Conservation (phyloP, 2,113 vertebrate genomes). For the Heptranchias perlo region DNA sequence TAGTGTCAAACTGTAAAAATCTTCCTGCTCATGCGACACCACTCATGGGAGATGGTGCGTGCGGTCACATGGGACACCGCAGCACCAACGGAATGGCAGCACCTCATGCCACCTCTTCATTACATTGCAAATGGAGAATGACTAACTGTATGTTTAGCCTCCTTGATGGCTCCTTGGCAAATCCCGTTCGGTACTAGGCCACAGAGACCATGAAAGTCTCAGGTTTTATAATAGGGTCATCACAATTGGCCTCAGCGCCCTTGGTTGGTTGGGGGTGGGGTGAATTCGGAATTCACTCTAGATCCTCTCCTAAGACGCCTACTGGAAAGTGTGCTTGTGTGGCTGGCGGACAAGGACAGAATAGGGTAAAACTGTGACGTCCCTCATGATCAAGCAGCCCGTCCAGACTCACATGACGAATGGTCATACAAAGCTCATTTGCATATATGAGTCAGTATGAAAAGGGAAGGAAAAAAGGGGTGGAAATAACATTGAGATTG, state of each 20-base stretch:
- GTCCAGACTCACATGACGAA: background rate
- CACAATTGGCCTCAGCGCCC: background rate
- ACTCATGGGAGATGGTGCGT: background rate
- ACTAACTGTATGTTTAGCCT: background rate
- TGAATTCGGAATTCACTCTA: background rate
- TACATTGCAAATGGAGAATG: background rate
- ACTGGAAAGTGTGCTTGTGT: background rate
- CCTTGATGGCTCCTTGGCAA: background rate
- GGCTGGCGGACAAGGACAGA: too few species aligned
- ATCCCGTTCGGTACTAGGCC: background rate
- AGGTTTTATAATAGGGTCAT: background rate
- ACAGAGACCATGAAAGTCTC: background rate
- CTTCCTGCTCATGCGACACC: too few species aligned
- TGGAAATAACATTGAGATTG: background rate
- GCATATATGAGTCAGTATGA: background rate
- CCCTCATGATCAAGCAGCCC: slow-evolving; percentile 40
- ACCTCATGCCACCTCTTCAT: background rate
- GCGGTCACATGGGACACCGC: too few species aligned
- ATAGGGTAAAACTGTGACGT: too few species aligned
- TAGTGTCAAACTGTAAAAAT: background rate
- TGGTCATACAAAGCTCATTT: background rate
- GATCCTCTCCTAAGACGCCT: background rate
- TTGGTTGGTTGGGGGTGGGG: background rate
- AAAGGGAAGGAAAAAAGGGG: background rate
- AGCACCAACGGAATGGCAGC: background rate